A percentile compares a stretch with the other conserved stretches of the same genome.
phyloP scores from a whole-genome alignment of 2,113 vertebrate genomes.

The Paramisgurnus dabryanus region DNA sequence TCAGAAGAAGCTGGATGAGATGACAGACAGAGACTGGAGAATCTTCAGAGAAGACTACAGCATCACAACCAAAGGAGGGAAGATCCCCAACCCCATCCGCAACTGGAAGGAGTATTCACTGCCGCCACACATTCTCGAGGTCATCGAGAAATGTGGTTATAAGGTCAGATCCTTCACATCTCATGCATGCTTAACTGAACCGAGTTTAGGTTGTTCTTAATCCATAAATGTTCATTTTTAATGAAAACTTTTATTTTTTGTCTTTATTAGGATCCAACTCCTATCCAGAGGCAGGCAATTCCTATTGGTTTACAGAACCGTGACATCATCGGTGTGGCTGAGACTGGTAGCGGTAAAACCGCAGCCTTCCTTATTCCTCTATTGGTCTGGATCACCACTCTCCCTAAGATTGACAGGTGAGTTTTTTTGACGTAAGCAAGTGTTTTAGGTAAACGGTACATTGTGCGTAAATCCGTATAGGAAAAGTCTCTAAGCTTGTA shows the following conservation, averaged over 20 bases:
- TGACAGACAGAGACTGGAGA: slow-evolving; percentile 97
- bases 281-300: slow-evolving; percentile 97
- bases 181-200: neutral
- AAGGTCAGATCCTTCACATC: slow-evolving; percentile 78
- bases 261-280: slow-evolving; percentile 86
- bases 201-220: too few relatives aligned
- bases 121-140: slow-evolving; percentile 93
- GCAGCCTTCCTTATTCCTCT: slow-evolving; percentile 96
- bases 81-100: slow-evolving; percentile 97
- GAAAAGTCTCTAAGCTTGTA: neutral
- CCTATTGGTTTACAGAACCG: slow-evolving; percentile 97
- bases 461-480: neutral
- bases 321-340: slow-evolving; percentile 97
- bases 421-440: neutral
- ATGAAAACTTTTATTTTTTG: neutral
- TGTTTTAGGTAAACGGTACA: too few relatives aligned
- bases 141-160: slow-evolving; percentile 97
- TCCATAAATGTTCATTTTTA: too few relatives aligned
- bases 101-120: slow-evolving; percentile 96
- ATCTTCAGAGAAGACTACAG: slow-evolving; percentile 98
- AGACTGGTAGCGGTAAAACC: slow-evolving; percentile 96
- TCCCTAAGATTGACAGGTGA: slow-evolving; percentile 95
- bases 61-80: slow-evolving; percentile 98
- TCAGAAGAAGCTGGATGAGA: slow-evolving; percentile 98
- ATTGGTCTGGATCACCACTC: slow-evolving; percentile 96